Percentiles rank a stretch among this genome's conserved stretches.
Conservation (phyloP, 2,888 invertebrate genomes). For the Agonopterix subpropinquella region DNA sequence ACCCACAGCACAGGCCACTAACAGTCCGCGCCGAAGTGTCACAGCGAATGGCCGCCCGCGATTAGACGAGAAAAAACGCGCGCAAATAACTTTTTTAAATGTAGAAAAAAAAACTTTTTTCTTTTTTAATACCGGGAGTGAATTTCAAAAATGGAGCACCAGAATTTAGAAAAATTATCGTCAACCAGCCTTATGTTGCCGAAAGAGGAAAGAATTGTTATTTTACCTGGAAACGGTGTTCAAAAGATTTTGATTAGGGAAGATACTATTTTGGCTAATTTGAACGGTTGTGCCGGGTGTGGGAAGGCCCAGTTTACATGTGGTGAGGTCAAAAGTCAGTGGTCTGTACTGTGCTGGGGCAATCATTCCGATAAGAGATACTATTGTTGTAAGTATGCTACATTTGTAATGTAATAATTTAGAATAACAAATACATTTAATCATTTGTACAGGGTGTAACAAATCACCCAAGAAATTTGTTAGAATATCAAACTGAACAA, state of each 20-base stretch:
- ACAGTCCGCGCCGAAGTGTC: not conserved
- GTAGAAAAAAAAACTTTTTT: not conserved
- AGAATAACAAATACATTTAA: too few relatives aligned
- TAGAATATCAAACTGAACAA: too few relatives aligned
- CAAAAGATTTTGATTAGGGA: constrained; percentile 55
- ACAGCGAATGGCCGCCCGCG: not conserved
- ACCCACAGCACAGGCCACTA: not conserved
- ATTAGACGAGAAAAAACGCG: not conserved
- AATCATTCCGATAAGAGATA: constrained; percentile 52
- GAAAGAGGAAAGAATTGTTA: constrained; percentile 37
- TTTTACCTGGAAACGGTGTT: constrained; percentile 30
- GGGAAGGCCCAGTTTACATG: constrained; percentile 53
- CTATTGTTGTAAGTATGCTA: constrained; percentile 51
- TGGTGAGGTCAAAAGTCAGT: constrained; percentile 46
- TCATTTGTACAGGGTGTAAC: too few relatives aligned
- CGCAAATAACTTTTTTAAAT: not conserved
- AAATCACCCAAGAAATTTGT: too few relatives aligned
- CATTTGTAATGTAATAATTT: too few relatives aligned
- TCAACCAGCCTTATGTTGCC: constrained; percentile 33
- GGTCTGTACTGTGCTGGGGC: constrained; percentile 65
- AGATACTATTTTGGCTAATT: constrained; percentile 51
- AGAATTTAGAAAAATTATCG: constrained; percentile 26
- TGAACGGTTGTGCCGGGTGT: constrained; percentile 56
- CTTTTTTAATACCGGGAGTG: too few relatives aligned
- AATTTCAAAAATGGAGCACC: constrained; percentile 29